These are phyloP conservation scores for Lagopus muta DNA, from an alignment of 2,113 vertebrate genomes.

Conservation along the genomic window DNA sequence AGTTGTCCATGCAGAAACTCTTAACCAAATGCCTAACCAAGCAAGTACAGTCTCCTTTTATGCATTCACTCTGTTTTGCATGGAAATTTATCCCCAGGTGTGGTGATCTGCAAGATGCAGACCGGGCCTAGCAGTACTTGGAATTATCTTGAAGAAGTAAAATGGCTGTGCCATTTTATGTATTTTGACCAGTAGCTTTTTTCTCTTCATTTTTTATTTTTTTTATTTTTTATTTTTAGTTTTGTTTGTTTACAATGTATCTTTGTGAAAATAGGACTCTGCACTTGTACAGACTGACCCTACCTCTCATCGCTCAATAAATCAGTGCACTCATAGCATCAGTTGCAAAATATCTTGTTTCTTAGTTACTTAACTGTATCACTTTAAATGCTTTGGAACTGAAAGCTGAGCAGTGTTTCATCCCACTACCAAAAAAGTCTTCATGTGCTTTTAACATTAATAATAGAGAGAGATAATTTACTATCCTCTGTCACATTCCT, in stretches of 20 bases:
- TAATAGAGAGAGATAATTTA: slow-evolving; percentile 40
- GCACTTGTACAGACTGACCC: neutral
- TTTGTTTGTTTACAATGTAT: neutral
- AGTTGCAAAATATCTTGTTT: slow-evolving; percentile 22
- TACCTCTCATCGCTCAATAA: neutral
- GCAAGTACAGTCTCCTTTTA: neutral
- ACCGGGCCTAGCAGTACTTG: neutral
- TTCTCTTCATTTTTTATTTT: neutral
- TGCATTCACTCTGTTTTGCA: neutral
- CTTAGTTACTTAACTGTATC: slow-evolving; percentile 13
- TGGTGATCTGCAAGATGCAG: neutral
- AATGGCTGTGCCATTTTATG: neutral
- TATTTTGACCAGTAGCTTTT: neutral
- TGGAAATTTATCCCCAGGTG: neutral
- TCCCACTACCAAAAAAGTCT: slow-evolving; percentile 69
- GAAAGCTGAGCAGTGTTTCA: slow-evolving; percentile 14
- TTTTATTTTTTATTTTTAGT: neutral
- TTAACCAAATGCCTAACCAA: neutral
- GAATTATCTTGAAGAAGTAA: neutral
- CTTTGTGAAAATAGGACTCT: neutral
- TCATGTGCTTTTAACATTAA: slow-evolving; percentile 31
- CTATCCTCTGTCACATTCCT: slow-evolving; percentile 32
- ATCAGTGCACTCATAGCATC: neutral
- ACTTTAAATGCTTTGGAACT: slow-evolving; percentile 22
- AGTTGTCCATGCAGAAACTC: neutral